Base-by-base conservation (phyloP, 2,113 vertebrate genomes). In the Dicerorhinus sumatrensis region DNA sequence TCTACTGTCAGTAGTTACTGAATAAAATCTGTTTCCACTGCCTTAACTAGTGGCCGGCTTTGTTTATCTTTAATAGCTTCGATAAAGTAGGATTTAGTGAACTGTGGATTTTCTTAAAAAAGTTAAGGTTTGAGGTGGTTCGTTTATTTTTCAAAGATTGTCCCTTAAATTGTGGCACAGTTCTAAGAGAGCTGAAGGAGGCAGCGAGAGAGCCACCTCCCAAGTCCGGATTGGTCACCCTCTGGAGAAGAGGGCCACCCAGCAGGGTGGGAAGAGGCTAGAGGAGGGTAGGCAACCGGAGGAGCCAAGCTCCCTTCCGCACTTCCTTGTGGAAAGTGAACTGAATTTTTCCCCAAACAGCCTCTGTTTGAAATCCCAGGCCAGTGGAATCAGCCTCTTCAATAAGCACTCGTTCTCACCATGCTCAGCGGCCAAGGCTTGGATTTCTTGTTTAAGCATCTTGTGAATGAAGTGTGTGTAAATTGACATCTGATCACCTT, bases 1-100 rank as follows among this genome's bases (percentile, higher is more conserved):
- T 6, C 8, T 18, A 0, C 31, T 10, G 23, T 48, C 6, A 48
- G 5, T 58, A 12, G 20, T 27, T 72, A 12, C 65, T 6, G 2
- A 73, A 42, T 63, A 42, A 54, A 81, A 21, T 56, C 27, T 18
- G 14, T 48, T 46, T 65, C 46, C 87, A 23, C 29, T 23, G 27
- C 33, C 54, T 23, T 46, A 18, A 18, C 31, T 20, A 6, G 60
- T 11, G 4, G 6, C 13, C 6, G 0, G 14, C 46, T 39, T 51
- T 21, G 16, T 69, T 51, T 31, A 21, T 63, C 85, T 67, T 79
- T 25, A 42, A 46, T 39, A n/a, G 6, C 42, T 36, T 23, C n/a
- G 1, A 25, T 63, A 36, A 23, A 20, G 5, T 12, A 86, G 73
- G 5, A 2, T 56, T 46, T 9, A 4, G 58, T 33, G 58, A 58